phyloP scores from a whole-genome alignment of 2,797 vertebrate species.

The Graptemys geographica region DNA sequence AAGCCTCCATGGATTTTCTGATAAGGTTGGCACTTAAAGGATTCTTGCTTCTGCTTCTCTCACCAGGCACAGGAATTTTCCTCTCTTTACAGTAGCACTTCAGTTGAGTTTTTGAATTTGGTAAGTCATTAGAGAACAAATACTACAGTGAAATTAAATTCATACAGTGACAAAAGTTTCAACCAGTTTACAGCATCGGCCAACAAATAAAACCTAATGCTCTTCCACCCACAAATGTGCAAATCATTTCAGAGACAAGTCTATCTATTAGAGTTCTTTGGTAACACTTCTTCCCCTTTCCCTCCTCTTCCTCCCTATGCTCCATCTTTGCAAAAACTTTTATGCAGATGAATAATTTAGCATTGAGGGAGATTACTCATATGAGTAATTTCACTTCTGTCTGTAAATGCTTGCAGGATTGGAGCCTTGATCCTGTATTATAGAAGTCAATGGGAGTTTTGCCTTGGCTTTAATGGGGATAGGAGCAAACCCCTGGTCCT shows the following conservation, averaged over 20 bases:
- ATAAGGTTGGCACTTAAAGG: constrained; percentile 55
- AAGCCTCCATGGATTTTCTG: constrained; percentile 60
- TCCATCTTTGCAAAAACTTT: neutral
- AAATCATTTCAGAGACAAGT: neutral
- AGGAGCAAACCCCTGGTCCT: too few relatives aligned
- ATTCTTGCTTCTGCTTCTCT: constrained; percentile 50
- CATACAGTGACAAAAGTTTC: neutral
- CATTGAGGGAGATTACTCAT: neutral
- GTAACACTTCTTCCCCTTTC: neutral
- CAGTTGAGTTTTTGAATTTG: constrained; percentile 23
- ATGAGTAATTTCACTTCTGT: neutral
- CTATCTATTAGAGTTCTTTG: neutral
- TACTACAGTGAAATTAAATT: constrained; percentile 23
- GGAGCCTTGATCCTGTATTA: neutral
- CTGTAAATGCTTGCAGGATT: neutral
- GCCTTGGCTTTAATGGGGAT: too few relatives aligned
- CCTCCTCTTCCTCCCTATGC: neutral
- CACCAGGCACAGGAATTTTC: constrained; percentile 21
- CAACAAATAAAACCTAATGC: neutral
- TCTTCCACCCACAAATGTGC: neutral
- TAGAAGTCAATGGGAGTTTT: neutral
- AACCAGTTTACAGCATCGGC: neutral
- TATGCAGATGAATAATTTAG: constrained; percentile 4
- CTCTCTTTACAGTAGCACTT: constrained; percentile 24
- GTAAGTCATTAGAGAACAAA: constrained; percentile 19